Evolutionary conservation across 2,888 invertebrate species (phyloP).

Genomic region (Eustalomyia histrio): DNA sequence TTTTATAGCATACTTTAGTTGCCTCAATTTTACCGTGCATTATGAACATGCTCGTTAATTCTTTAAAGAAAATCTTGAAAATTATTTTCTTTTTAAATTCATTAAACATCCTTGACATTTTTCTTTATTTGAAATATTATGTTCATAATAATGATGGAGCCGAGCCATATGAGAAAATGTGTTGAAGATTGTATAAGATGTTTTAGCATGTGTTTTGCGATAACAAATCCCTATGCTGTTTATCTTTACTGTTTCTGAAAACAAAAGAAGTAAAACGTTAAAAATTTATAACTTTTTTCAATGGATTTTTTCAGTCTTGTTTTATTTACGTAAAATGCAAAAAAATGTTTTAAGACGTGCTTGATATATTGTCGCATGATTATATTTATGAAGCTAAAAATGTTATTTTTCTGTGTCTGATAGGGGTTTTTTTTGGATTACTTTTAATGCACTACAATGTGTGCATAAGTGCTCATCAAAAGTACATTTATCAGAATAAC

Average conservation of each 20-base stretch:
- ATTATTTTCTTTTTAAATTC: not conserved
- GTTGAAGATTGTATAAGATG: constrained; percentile 19
- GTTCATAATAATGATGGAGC: constrained; percentile 17
- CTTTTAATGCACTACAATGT: constrained; percentile 32
- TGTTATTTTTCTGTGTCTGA: constrained; percentile 13
- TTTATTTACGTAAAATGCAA: constrained; percentile 33
- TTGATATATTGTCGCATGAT: constrained; percentile 61
- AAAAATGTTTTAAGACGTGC: constrained; percentile 56
- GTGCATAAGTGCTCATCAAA: constrained; percentile 41
- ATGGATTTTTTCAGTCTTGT: not conserved
- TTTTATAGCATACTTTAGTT: not conserved
- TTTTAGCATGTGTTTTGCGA: constrained; percentile 37
- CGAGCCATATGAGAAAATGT: constrained; percentile 28
- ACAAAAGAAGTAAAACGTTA: constrained; percentile 40
- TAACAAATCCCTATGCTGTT: constrained; percentile 47
- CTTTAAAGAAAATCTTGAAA: not conserved
- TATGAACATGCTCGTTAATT: not conserved
- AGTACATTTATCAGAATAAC: constrained; percentile 45
- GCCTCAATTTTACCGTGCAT: not conserved
- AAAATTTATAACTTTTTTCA: constrained; percentile 51
- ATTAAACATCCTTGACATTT: constrained; percentile 53
- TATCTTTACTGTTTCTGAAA: constrained; percentile 24
- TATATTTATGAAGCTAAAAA: constrained; percentile 50
- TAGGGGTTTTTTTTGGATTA: constrained; percentile 6
- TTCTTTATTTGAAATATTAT: constrained; percentile 20